Base-by-base conservation (phyloP, 2,113 vertebrate genomes). In the Lampris incognitus region DNA sequence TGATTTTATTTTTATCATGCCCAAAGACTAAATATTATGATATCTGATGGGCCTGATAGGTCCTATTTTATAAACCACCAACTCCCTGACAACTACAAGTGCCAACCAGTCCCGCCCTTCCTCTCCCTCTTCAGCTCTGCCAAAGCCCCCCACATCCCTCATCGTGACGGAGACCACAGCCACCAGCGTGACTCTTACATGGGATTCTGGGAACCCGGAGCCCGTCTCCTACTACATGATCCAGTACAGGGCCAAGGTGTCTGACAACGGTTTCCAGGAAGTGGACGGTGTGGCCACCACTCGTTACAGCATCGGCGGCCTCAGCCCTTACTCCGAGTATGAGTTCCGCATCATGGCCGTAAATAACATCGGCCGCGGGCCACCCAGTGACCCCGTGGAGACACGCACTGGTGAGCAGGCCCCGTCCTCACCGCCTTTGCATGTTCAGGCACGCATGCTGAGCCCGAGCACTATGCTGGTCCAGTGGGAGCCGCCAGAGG, bases 391-490 rank as follows among this genome's bases (percentile, higher is more conserved):
- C 13, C 88, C 94, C 0, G 96, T 98, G 0, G 95, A 95, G 77
- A 96, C 97, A 0, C 94, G 96, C 78, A 98, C 97, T 0, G 97
- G 97, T 36, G 97, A 98, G 44, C 97, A 98, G 86, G 97, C 97
- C 3, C 97, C 97, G 50, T 98, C 97, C 44, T 97, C 96, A 7
- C 95, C 97, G 0, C 97, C 97, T 0, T 94, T 97, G 76, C 96
- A 95, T 0, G 97, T 98, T 8, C 96, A 98, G 82, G 97, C 96
- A 0, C 95, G 97, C 58, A 98, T 98, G 97, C 94, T 98, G 79
- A 98, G 97, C 0, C 95, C 97, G 85, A 97, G 95, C 91, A 98
- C 97, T 42, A 98, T 98, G 97, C 89, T 98, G 78, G 97, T 98
- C 2, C 97, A 98, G 86, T 98, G 97, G 97, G 96, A 97, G 56